Conservation (phyloP, 2,888 invertebrate genomes). For the Stenodema calcarata region DNA sequence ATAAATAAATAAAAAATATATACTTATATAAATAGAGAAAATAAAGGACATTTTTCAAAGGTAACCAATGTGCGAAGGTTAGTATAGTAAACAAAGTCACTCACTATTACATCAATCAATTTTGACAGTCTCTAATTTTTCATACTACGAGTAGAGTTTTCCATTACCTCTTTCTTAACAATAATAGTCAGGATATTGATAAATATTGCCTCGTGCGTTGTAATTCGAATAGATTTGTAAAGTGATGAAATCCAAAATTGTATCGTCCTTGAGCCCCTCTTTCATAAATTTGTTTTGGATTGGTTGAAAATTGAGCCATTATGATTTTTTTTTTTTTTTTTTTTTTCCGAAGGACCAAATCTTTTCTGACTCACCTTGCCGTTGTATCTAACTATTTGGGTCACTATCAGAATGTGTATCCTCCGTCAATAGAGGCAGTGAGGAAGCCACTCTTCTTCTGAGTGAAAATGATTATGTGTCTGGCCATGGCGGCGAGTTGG, state of each 20-base stretch:
- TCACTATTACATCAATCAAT: neutral
- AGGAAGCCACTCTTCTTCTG: slow-evolving; percentile 72
- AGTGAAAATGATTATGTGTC: slow-evolving; percentile 74
- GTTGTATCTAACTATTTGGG: slow-evolving; percentile 10
- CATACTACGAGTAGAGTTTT: neutral
- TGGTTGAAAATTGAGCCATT: slow-evolving; percentile 45
- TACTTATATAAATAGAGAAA: slow-evolving; percentile 10
- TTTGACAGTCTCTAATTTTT: neutral
- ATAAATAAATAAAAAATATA: too few species aligned
- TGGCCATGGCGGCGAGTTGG: slow-evolving; percentile 82
- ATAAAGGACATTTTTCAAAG: neutral
- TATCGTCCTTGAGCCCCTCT: slow-evolving; percentile 28
- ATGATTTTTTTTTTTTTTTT: neutral
- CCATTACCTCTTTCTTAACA: slow-evolving; percentile 18
- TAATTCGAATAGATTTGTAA: slow-evolving; percentile 20
- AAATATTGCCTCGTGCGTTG: slow-evolving; percentile 46
- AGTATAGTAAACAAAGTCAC: neutral
- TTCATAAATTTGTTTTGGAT: slow-evolving; percentile 31
- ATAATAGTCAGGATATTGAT: slow-evolving; percentile 40
- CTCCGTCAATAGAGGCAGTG: slow-evolving; percentile 72
- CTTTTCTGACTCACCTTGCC: slow-evolving; percentile 30
- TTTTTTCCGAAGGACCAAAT: slow-evolving; percentile 15
- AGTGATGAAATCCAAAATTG: slow-evolving; percentile 43
- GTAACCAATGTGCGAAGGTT: slow-evolving; percentile 17
- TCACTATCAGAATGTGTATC: slow-evolving; percentile 72